Evolutionary conservation across 2,797 vertebrate genomes (phyloP), one percentile per base, ranked within the genome.

Genomic region (Xiphophorus birchmanni): DNA sequence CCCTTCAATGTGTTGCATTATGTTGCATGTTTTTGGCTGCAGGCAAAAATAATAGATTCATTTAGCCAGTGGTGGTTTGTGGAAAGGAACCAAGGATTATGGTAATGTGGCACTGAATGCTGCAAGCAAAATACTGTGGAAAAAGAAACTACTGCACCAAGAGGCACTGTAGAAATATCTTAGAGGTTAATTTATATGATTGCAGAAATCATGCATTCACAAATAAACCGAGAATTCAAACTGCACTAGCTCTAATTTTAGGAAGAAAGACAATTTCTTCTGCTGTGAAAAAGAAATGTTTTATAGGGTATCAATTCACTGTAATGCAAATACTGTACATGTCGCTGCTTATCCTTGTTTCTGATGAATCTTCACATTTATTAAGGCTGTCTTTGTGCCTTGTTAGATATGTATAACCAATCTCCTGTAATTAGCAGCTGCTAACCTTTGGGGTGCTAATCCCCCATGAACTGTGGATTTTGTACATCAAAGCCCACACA

Each of bases 401-500:
- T 94, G 93, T 95, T 96, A 95, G 94, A 95, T 94, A 95, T 93
- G 95, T 95, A 95, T 93, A 96, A 94, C 91, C 94, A 94, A 95
- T 96, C 95, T 95, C 92, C 92, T 93, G 93, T 96, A 96, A 96
- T 97, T 96, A 97, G 96, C 94, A 95, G 95, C 92, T 91, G 93
- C 94, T 95, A 96, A 96, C 96, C 95, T 96, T 96, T 96, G 92
- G 95, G 95, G 94, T 94, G 94, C 94, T 96, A 96, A 96, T 97
- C 96, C 95, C 95, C 91, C 88, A 84, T 95, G 95, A 96, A 96
- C 95, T 94, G 95, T 92, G 95, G 94, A 96, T 97, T 73, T 96
- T 96, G 94, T 95, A 96, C 95, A 96, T 97, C 96, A 97, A 96
- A 97, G 96, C 91, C 87, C 83, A 86, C 90, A 89, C 92, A 95